Evolutionary conservation across 2,888 invertebrate species (phyloP).

Genomic region (Drosophila helvetica): DNA sequence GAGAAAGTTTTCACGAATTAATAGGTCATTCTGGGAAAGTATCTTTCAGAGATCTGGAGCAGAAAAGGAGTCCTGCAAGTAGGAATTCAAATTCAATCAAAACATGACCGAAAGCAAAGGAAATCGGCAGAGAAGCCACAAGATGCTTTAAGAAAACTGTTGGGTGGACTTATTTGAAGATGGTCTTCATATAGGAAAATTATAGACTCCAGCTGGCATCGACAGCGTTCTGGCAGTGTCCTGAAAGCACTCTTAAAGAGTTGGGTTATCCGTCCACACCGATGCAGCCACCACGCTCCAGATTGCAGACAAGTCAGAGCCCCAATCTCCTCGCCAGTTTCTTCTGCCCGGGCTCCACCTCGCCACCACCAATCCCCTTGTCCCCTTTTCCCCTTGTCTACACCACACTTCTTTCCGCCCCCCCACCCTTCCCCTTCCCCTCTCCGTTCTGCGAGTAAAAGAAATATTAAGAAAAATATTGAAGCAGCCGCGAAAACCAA

Average conservation of each 20-base stretch:
- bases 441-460: not conserved
- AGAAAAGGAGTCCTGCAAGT: too few relatives aligned
- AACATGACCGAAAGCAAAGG: too few relatives aligned
- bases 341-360: not conserved
- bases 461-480: conserved; percentile 52
- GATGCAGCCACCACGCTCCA: conserved; percentile 46
- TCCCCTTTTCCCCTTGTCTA: too few relatives aligned
- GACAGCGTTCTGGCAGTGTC: conserved; percentile 43
- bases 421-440: not conserved
- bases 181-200: too few relatives aligned
- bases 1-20: too few relatives aligned
- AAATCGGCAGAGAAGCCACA: too few relatives aligned
- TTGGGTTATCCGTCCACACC: conserved; percentile 51
- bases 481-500: conserved; percentile 51
- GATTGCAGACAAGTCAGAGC: conserved; percentile 43
- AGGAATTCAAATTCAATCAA: too few relatives aligned
- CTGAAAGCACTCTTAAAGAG: conserved; percentile 14
- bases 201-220: too few relatives aligned
- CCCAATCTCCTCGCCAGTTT: conserved; percentile 2
- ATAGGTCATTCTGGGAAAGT: not conserved
- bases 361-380: not conserved
- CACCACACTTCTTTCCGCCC: not conserved
- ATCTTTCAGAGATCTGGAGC: too few relatives aligned
- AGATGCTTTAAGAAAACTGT: not conserved
- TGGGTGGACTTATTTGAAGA: conserved; percentile 3